Evolutionary conservation across 2,797 vertebrate genomes (phyloP).

Genomic region (Otolemur crassicaudatus): DNA sequence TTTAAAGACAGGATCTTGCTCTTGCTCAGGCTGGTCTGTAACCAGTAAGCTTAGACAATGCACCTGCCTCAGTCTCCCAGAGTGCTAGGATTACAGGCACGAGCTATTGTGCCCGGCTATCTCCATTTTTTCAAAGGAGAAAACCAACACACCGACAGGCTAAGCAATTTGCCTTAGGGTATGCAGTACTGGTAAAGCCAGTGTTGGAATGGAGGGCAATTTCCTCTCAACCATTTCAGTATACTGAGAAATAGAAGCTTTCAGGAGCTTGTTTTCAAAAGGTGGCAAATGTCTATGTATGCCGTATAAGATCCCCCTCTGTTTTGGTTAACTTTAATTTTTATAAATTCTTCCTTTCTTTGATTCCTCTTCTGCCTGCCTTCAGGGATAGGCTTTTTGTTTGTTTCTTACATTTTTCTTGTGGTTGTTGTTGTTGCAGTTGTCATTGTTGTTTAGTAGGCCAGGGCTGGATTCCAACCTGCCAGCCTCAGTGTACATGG

Average conservation of each 20-base stretch:
- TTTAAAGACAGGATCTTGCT: too few relatives aligned
- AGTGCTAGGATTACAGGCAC: too few relatives aligned
- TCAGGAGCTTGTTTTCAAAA: not conserved
- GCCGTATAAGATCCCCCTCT: not conserved
- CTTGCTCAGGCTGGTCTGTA: too few relatives aligned
- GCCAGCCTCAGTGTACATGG: too few relatives aligned
- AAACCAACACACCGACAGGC: not conserved
- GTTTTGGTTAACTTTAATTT: conserved; percentile 52
- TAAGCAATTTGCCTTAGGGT: not conserved
- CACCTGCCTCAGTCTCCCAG: too few relatives aligned
- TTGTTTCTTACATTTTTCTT: too few relatives aligned
- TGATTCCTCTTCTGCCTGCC: not conserved
- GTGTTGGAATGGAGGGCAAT: not conserved
- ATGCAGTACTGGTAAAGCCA: not conserved
- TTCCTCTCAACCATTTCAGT: not conserved
- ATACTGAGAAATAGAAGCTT: not conserved
- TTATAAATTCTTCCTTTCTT: conserved; percentile 17
- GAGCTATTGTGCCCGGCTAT: too few relatives aligned
- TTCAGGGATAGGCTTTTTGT: conserved; percentile 31
- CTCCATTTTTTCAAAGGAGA: not conserved
- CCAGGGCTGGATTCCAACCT: too few relatives aligned
- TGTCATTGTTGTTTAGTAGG: too few relatives aligned
- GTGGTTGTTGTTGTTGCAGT: too few relatives aligned
- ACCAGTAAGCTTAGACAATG: too few relatives aligned
- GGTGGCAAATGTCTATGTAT: not conserved